Conservation (phyloP, 2,113 vertebrate species). For the Acrocephalus arundinaceus region DNA sequence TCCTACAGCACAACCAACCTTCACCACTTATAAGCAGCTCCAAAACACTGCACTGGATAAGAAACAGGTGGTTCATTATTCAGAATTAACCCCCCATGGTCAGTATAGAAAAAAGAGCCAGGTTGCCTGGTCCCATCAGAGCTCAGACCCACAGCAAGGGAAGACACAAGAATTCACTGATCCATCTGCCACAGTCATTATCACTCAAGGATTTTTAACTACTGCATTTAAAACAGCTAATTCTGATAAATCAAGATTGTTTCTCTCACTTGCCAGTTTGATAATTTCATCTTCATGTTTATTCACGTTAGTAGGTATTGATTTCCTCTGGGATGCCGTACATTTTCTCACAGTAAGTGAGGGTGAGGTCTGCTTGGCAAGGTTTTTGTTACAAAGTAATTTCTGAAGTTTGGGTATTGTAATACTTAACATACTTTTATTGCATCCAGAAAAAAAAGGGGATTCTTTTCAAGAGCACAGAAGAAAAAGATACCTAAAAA, state of each 20-base stretch:
- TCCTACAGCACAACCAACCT: background rate
- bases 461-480: background rate
- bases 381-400: background rate
- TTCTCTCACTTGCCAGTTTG: background rate
- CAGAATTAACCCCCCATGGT: background rate
- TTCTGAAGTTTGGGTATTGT: background rate
- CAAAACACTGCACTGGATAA: background rate
- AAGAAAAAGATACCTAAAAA: background rate
- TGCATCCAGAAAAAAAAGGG: background rate
- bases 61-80: background rate
- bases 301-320: background rate
- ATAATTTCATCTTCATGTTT: constrained; percentile 13
- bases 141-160: accelerated
- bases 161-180: background rate
- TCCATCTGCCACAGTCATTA: background rate
- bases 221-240: background rate
- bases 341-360: accelerated
- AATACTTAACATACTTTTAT: background rate
- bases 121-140: background rate
- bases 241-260: background rate
- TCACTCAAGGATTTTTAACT: background rate
- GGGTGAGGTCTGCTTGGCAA: background rate
- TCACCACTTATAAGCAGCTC: background rate
- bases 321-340: background rate
- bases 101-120: background rate